Conservation (phyloP, 2,888 invertebrate species). For the Callinectes sapidus region DNA sequence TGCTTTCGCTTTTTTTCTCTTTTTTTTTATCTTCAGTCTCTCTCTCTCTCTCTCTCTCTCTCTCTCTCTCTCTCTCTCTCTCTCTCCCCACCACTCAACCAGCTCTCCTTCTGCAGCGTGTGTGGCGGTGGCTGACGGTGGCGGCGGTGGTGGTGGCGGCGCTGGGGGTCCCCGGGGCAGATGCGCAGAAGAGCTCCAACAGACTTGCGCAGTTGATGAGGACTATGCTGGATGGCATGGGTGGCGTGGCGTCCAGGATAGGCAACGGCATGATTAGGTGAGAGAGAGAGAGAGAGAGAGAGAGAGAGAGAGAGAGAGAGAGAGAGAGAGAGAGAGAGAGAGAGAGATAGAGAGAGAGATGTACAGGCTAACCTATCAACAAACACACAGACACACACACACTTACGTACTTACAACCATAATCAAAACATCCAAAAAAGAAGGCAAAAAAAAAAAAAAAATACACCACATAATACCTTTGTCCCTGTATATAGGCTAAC, state of each 20-base stretch:
- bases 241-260: conserved; percentile 44
- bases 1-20: neutral
- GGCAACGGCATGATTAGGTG: conserved; percentile 32
- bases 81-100: neutral
- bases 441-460: too few relatives aligned
- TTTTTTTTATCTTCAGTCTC: neutral
- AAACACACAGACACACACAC: too few relatives aligned
- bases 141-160: conserved; percentile 5
- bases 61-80: neutral
- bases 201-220: conserved; percentile 33
- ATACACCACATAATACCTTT: neutral
- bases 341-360: neutral
- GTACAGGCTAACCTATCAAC: neutral
- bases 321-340: neutral
- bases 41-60: neutral
- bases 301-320: neutral
- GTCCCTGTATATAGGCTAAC: too few relatives aligned
- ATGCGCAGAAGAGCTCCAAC: neutral
- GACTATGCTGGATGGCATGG: neutral
- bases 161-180: neutral
- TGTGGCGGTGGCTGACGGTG: conserved; percentile 39
- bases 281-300: neutral
- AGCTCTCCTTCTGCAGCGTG: neutral
- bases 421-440: neutral
- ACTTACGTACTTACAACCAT: neutral